These are phyloP conservation scores for Stenoptilia bipunctidactyla DNA, from an alignment of 2,888 invertebrate species.

Conservation along the genomic window DNA sequence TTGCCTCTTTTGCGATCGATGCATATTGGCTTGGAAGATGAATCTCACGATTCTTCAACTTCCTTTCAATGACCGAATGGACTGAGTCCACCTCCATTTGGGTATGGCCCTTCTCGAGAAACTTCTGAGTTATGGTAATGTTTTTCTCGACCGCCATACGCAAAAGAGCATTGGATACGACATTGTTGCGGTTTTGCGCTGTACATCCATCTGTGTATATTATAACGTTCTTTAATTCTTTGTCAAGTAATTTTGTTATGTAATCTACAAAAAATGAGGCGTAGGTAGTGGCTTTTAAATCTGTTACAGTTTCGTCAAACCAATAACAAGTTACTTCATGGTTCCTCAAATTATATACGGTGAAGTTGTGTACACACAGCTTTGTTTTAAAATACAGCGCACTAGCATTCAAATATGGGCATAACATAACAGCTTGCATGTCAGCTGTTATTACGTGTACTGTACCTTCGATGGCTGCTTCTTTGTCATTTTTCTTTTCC, in stretches of 20 bases:
- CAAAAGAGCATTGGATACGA: conserved; percentile 10
- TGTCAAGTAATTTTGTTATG: conserved; percentile 16
- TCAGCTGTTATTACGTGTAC: conserved; percentile 7
- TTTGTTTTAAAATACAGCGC: conserved; percentile 11
- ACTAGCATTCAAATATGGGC: conserved; percentile 7
- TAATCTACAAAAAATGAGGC: conserved; percentile 21
- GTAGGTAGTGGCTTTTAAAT: conserved; percentile 21
- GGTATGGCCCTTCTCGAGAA: conserved; percentile 12
- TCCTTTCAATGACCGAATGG: conserved; percentile 26
- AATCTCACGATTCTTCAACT: conserved; percentile 21
- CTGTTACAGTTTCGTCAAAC: conserved; percentile 20
- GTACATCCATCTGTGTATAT: conserved; percentile 12
- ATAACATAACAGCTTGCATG: conserved; percentile 9
- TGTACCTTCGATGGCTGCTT: conserved; percentile 4
- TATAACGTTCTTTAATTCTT: conserved; percentile 14
- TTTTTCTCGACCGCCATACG: conserved; percentile 4
- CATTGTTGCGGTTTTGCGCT: conserved; percentile 10
- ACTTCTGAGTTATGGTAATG: conserved; percentile 11
- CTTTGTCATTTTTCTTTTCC: conserved; percentile 8
- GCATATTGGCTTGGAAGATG: conserved; percentile 20
- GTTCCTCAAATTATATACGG: conserved; percentile 8
- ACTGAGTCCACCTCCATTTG: conserved; percentile 23
- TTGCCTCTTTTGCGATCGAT: conserved; percentile 17
- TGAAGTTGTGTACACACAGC: conserved; percentile 7
- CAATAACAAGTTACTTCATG: conserved; percentile 17